Evolutionary conservation across 2,113 vertebrate genomes (phyloP), one percentile per base, ranked within the genome.

Genomic region (Silurus meridionalis): DNA sequence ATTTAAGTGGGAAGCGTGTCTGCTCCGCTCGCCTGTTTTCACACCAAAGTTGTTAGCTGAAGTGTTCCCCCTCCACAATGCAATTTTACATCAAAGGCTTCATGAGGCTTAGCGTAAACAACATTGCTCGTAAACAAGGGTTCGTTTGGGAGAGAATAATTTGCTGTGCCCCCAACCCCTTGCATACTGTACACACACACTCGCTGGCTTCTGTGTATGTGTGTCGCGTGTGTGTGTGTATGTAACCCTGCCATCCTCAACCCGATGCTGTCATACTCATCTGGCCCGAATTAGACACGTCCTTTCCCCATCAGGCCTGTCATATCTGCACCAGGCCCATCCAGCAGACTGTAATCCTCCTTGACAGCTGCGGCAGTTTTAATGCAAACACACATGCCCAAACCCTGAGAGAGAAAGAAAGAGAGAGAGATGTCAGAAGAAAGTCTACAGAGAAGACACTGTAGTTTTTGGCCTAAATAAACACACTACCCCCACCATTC

Each of bases 301-400:
- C 79, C 89, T 72, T 80, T 86, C 75, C 85, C 72, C 86, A 87
- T 88, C 89, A 87, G 82, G 85, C 82, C 89, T 90, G 89, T 90
- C 89, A 88, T 82, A 83, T 90, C 80, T 84, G 63, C 19, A 64
- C 57, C 83, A 72, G 82, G 58, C 67, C 67, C 74, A 66, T 83
- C 75, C 61, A 60, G 46, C 46, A 69, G 61, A 78, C 64, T 83
- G 87, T 86, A 88, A 86, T 88, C 83, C 82, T 85, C 78, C 85
- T 25, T 87, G 85, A 90, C 89, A 87, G 89, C 87, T 88, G 84
- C 23, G 48, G 84, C 61, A 28, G 67, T 86, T 86, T 37, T 83
- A 86, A 86, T 88, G 84, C 84, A 86, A 86, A 86, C 84, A 88
- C 86, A 86, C 80, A 84, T 83, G 83, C 83, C 77, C 61, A 84